Percentiles rank a stretch among this genome's conserved stretches.
Evolutionary conservation across 2,797 vertebrate species (phyloP).

Genomic region (Orientallactaga sibirica): DNA sequence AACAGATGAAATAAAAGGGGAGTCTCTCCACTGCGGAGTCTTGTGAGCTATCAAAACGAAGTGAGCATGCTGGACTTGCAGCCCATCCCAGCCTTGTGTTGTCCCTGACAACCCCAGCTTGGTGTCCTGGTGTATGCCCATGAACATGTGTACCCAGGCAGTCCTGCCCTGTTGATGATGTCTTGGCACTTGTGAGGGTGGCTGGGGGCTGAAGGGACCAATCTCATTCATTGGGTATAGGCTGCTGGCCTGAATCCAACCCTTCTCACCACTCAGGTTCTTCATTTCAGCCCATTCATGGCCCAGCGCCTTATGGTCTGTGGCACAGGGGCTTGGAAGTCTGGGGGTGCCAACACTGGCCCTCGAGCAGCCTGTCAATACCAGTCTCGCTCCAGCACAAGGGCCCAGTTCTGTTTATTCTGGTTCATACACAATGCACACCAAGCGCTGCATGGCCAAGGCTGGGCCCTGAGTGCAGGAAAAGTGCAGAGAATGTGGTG

Average conservation of each 20-base stretch:
- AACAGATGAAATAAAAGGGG: constrained; percentile 67
- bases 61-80: background rate
- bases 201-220: background rate
- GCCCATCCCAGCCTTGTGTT: background rate
- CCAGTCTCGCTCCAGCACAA: background rate
- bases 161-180: background rate
- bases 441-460: background rate
- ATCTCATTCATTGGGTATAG: background rate
- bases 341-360: background rate
- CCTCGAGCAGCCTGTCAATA: background rate
- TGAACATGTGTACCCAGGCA: background rate
- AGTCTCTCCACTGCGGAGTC: constrained; percentile 67
- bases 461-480: accelerated
- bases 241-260: background rate
- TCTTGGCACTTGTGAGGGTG: background rate
- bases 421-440: background rate
- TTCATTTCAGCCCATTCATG: background rate
- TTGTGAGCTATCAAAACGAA: constrained; percentile 50
- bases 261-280: background rate
- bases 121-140: background rate
- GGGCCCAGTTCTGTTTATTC: background rate
- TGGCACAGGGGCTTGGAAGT: background rate
- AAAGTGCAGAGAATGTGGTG: background rate
- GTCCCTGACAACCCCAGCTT: background rate
- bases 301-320: background rate